These are phyloP conservation scores for Candoia aspera DNA, from an alignment of 2,113 vertebrate genomes.

Conservation along the genomic window DNA sequence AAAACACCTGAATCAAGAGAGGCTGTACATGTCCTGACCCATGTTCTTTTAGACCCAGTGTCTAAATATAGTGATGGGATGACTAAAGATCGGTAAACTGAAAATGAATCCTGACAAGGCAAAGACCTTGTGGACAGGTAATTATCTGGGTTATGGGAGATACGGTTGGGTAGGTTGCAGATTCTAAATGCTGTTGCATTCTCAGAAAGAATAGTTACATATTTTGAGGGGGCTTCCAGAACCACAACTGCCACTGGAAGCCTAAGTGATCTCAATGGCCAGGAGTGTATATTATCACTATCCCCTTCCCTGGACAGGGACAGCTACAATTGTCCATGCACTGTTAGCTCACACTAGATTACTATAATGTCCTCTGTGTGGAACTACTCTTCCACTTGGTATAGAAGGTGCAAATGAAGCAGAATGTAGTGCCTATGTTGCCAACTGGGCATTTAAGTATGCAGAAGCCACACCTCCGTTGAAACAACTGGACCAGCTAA, in stretches of 20 bases:
- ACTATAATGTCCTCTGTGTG: not conserved
- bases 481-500: not conserved
- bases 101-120: not conserved
- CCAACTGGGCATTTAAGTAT: not conserved
- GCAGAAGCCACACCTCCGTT: not conserved
- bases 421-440: not conserved
- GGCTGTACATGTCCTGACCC: not conserved
- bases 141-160: not conserved
- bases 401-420: not conserved
- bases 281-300: not conserved
- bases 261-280: not conserved
- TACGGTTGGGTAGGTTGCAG: not conserved
- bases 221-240: not conserved
- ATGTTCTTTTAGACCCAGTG: not conserved
- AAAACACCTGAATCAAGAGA: not conserved
- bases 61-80: not conserved
- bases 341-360: not conserved
- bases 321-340: not conserved
- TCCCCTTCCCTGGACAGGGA: not conserved
- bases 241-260: not conserved
- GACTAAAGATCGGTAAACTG: not conserved
- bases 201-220: not conserved
- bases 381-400: not conserved
- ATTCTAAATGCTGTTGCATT: not conserved
- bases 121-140: not conserved